Base-by-base conservation (phyloP, 2,888 invertebrate genomes). In the Temnothorax unifasciatus region DNA sequence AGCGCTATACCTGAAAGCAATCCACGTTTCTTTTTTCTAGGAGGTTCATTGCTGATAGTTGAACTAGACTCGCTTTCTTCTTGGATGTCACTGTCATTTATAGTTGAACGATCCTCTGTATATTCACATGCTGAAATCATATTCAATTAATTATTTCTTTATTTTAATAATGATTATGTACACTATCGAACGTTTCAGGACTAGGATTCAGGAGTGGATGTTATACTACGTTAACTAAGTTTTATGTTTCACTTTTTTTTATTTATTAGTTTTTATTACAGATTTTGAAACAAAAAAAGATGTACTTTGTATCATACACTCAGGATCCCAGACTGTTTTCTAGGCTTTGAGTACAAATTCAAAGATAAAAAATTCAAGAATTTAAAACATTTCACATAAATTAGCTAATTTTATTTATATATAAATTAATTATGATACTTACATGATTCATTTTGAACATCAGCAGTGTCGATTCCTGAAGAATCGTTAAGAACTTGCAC, bases 381-480 rank as follows among this genome's bases (percentile, higher is more conserved):
- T 59, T 29, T 6, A 47, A 66, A 47, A 0, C 41, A 25, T 66
- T 66, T 47, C 13, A 66, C 21, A 25, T 44, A 13, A 15, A 44
- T 66, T 21, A 66, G 15, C 21, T 44, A 66, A 66, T 66, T 47
- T 66, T 2, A 66, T 66, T 29, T 52, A 50, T 34, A 69, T 69
- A 69, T 52, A 69, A 69, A 69, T 34, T 50, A 69, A 50, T 69
- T 69, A 66, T 66, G 34, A 69, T 5, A 52, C 34, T 34, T 34
- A 69, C 50, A 69, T 50, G 50, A 69, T 69, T 69, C 50, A 69
- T 69, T 34, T 69, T 69, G 18, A 3, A 69, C n/a, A 69, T 50
- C 6, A n/a, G 50, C 50, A 69, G 59, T 74, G n/a, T 59, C 74
- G 13, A 74, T 59, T 57, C 59, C 74, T 25, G 57, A 59, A 9